A percentile compares a stretch with the other conserved stretches of the same genome.
Evolutionary conservation across 2,113 vertebrate species (phyloP).

Genomic region (Tetrao urogallus): DNA sequence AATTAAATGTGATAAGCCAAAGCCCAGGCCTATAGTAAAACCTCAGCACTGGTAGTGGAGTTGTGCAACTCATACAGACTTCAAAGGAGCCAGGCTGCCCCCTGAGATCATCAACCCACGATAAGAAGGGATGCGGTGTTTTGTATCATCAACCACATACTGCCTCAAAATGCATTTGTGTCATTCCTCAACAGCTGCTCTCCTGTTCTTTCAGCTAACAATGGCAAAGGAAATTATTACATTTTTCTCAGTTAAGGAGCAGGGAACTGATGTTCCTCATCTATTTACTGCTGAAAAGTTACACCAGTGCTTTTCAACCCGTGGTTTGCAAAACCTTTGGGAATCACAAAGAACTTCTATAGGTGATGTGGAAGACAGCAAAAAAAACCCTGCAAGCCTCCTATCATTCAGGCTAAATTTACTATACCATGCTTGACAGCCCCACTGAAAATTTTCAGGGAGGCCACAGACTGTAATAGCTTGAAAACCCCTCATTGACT

Average conservation of each 20-base stretch:
- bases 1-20: not conserved
- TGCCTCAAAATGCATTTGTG: not conserved
- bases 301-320: conserved; percentile 1
- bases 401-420: not conserved
- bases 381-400: not conserved
- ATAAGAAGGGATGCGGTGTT: not conserved
- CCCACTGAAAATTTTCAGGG: not conserved
- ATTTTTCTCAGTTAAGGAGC: not conserved
- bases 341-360: not conserved
- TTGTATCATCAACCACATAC: rapidly evolving
- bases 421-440: not conserved
- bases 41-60: not conserved
- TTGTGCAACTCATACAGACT: not conserved
- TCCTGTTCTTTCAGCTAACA: not conserved
- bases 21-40: not conserved
- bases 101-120: not conserved
- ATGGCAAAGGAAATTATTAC: not conserved
- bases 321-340: not conserved
- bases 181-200: not conserved
- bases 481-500: not conserved
- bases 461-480: not conserved
- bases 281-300: conserved; percentile 2
- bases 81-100: not conserved
- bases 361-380: not conserved
- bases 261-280: not conserved